phyloP scores from a whole-genome alignment of 2,113 vertebrate genomes.

The Phyllostomus hastatus region DNA sequence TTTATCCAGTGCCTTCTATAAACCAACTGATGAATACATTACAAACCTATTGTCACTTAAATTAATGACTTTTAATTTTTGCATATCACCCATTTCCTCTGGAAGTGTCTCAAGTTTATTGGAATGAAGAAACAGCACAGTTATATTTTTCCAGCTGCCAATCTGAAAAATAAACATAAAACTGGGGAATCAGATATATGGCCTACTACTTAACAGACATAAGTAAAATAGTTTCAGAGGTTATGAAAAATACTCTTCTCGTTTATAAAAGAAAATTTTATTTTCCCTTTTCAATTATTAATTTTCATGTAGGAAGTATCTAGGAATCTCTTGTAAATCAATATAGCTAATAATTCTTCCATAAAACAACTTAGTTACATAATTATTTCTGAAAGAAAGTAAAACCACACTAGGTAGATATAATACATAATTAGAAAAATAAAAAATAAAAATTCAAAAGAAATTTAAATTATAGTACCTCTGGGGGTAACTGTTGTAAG shows the following conservation, averaged over 20 bases:
- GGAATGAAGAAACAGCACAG: conserved; percentile 96
- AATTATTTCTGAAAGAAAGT: conserved; percentile 40
- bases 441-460: conserved; percentile 20
- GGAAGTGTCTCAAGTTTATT: conserved; percentile 97
- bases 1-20: conserved; percentile 50
- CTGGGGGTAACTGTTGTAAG: conserved; percentile 90
- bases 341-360: conserved; percentile 13
- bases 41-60: conserved; percentile 98
- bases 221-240: not conserved
- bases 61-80: conserved; percentile 96
- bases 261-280: not conserved
- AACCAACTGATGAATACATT: conserved; percentile 46
- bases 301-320: not conserved
- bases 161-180: conserved; percentile 83
- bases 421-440: not conserved
- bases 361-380: not conserved
- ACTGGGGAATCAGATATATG: not conserved
- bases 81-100: conserved; percentile 99
- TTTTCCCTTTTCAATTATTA: conserved; percentile 5
- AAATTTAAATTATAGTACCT: conserved; percentile 81
- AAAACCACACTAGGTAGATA: not conserved
- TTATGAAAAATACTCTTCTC: not conserved
- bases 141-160: conserved; percentile 93
- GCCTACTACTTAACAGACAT: not conserved
- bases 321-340: not conserved